Evolutionary conservation across 1,140 invertebrate species (phyloP).

Genomic region (Chironomus striatipennis): DNA sequence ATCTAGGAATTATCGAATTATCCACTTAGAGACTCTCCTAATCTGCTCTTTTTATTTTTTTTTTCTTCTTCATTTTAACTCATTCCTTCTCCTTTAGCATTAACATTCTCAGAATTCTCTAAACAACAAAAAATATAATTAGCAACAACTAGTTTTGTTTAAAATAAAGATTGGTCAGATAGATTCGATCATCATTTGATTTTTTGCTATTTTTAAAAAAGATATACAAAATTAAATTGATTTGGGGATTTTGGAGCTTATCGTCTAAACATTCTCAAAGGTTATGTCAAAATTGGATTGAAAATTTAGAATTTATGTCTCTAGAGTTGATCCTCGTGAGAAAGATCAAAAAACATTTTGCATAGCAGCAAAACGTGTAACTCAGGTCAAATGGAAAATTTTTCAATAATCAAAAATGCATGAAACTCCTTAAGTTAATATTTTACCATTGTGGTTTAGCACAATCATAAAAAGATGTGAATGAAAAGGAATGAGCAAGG

Average conservation of each 20-base stretch:
- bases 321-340: no score
- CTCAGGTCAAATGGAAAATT: not conserved
- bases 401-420: not conserved
- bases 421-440: constrained; percentile 4
- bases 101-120: not conserved
- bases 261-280: no score
- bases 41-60: not conserved
- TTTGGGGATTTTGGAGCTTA: no score
- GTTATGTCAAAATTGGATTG: no score
- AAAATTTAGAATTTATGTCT: no score
- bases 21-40: not conserved
- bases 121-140: constrained; percentile 12
- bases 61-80: no score
- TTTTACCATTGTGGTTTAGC: not conserved
- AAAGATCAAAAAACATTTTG: not conserved
- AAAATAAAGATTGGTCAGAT: no score
- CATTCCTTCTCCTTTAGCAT: not conserved
- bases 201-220: no score
- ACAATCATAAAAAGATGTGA: not conserved
- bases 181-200: no score
- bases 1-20: constrained; percentile 14
- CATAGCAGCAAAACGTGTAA: not conserved
- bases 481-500: not conserved
- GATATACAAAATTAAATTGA: no score
- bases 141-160: not conserved